Conservation (phyloP, 92 coral and sea anemone species). For the Montipora capitata region DNA sequence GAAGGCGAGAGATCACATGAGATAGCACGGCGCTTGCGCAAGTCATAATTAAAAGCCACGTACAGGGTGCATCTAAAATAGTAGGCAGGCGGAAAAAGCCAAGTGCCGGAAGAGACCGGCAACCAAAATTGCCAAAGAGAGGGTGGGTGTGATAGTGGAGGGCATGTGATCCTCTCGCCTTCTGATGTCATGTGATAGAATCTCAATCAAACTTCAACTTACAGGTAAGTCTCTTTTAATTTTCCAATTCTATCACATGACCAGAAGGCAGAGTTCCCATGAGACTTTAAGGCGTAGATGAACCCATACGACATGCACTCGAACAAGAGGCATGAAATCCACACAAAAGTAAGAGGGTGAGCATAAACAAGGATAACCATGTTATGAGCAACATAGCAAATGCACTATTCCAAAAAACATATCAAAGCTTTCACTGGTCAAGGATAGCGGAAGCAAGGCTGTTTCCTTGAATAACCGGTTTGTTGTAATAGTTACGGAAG, state of each 20-base stretch:
- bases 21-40: constrained; percentile 36
- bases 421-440: not conserved
- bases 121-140: not conserved
- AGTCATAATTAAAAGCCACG: not conserved
- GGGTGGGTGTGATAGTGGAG: constrained; percentile 30
- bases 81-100: not conserved
- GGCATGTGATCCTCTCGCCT: constrained; percentile 64
- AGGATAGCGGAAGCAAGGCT: constrained; percentile 8
- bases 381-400: not conserved
- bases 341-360: not conserved
- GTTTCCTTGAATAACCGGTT: constrained; percentile 30
- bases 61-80: constrained; percentile 1
- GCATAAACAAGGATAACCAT: not conserved
- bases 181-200: constrained; percentile 70
- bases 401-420: not conserved
- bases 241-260: constrained; percentile 52
- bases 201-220: constrained; percentile 65
- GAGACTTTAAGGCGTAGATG: constrained; percentile 61
- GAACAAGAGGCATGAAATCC: constrained; percentile 7
- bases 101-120: not conserved
- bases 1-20: constrained; percentile 52
- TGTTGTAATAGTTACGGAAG: constrained; percentile 37
- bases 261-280: constrained; percentile 64
- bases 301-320: not conserved
- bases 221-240: constrained; percentile 65